Base-by-base conservation (phyloP, 2,888 invertebrate species). In the Trimorus sp. region DNA sequence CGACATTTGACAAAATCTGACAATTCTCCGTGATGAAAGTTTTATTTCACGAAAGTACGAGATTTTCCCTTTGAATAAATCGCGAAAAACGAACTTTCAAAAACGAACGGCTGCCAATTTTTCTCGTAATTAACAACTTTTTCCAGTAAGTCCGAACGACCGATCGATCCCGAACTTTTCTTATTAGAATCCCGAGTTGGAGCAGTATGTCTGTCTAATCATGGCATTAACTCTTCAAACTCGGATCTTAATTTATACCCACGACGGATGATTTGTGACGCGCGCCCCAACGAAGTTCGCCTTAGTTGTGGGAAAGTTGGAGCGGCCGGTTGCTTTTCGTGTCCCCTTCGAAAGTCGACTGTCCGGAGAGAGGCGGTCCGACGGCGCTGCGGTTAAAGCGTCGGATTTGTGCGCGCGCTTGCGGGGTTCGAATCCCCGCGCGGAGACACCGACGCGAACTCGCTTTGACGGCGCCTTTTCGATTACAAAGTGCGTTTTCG, bases 351-450 rank as follows among this genome's bases (percentile, higher is more conserved):
- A 15, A 12, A 53, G 53, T 9, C 53, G 53, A 12, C 56, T 7
- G 56, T 16, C 45, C 45, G n/a, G n/a, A 45, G 53, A 15, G 0
- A 40, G 37, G 54, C 9, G 59, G 56, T 12, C 16, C 51, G 58
- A n/a, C 70, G 58, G 77, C 75, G 63, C 51, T 63, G 69, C 15
- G 79, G 70, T 74, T 59, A 74, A 58, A 37, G 58, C 49, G 77
- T 62, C 65, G 59, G 58, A 58, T 70, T 70, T 63, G 69, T 63
- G 63, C 51, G 45, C 48, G 70, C 63, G 26, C 26, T 37, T 65
- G 51, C 36, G 26, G 68, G 66, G 81, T 70, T 82, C 81, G 65
- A 77, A 54, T 74, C 81, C 54, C 8, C 40, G 45, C 40, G 8
- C 40, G 40, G 40, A 6, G 40, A 1, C 8, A 3, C 54, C 8